Base-by-base conservation (phyloP, 2,797 vertebrate species). In the Astyanax mexicanus region DNA sequence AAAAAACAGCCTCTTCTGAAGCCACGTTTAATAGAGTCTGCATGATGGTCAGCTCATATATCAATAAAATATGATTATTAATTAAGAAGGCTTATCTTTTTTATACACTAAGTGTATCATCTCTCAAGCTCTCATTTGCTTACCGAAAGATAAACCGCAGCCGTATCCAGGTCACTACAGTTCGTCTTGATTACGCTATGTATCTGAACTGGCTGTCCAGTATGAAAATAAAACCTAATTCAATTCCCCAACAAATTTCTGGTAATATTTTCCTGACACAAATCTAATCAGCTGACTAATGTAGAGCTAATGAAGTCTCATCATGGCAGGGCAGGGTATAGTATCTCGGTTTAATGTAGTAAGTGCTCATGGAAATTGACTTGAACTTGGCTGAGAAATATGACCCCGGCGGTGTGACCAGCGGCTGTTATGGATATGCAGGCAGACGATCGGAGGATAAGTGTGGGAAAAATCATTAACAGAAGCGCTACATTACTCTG, bases 191-290 rank as follows among this genome's bases (percentile, higher is more conserved):
- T 82, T 87, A 86, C 85, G 85, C 2, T n/a, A 84, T 88, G 88
- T 87, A 61, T 74, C 61, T 60, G 66, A 79, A 80, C 86, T 75
- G 89, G 89, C 72, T 84, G 74, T 49, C 79, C 81, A 75, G 85
- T 89, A 85, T 84, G 54, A 84, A 85, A 87, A 84, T 84, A 72
- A 86, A 90, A 81, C 75, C 0, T 90, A 93, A 95, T 93, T 90
- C 84, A 92, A 95, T 94, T 93, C 90, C 87, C 78, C 78, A 60
- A 10, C 44, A 83, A 87, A 90, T 87, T 83, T 81, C 85, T 69
- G 84, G 85, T 83, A 35, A 86, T 90, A 84, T 85, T 84, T 88
- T 84, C 86, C 87, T 85, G 84, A 88, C 69, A 80, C 88, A 86
- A 83, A 85, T 85, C 69, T 84, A 81, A 83, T 84, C 80, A 81